Evolutionary conservation across 2,888 invertebrate genomes (phyloP), one percentile per base, ranked within the genome.

Genomic region (Thecocarcelia acutangulata): DNA sequence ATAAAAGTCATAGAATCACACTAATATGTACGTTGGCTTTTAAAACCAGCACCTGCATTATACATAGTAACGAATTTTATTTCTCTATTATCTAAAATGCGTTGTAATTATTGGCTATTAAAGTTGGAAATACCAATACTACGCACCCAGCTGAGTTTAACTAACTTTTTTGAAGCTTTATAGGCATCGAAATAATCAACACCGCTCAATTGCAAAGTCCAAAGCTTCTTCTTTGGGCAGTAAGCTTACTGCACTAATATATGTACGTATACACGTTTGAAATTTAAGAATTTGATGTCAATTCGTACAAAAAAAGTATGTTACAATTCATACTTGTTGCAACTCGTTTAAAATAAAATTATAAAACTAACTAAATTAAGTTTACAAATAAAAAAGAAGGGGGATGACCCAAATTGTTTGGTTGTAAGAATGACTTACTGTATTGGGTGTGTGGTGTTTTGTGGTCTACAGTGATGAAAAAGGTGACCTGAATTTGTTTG

Each of bases 51-150:
- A n/a, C n/a, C n/a, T n/a, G n/a, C n/a, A n/a, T n/a, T n/a, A n/a
- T n/a, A n/a, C n/a, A n/a, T 93, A 3, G 92, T 92, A 0, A 92
- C 94, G 0, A 96, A 96, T 86, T 93, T 93, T 70, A 95, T 92
- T 77, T 90, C 92, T 13, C 94, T 93, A 9, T 90, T 92, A 1
- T 92, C 92, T 42, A 97, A 87, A 11, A 97, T 86, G 59, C 95
- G 92, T 58, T 94, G 93, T 4, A 96, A 90, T 90, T 97, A 97
- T 63, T 92, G 91, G 84, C 92, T 94, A 89, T 96, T 97, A 89
- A 97, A 97, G 91, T 98, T 98, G 50, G 96, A 96, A 1, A 97
- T 88, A 0, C 97, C 97, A 87, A 98, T 95, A 85, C 95, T 94
- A 86, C 93, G 94, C 0, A 93, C 93, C 5, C 96, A 91, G 0